phyloP scores from a whole-genome alignment of 2,797 vertebrate genomes.

The Tarsius wallacei region DNA sequence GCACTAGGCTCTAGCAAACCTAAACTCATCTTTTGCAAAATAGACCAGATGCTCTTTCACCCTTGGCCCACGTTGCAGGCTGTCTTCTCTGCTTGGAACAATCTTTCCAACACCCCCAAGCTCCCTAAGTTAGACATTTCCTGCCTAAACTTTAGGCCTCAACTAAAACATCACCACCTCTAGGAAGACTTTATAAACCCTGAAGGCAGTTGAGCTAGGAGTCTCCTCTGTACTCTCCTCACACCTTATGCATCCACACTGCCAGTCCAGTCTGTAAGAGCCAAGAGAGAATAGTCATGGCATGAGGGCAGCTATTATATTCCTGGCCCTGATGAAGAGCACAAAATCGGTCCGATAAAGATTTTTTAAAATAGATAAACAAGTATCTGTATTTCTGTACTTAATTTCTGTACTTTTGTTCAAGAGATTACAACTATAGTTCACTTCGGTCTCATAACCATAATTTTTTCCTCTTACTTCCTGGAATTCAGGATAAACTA shows the following conservation, averaged over 20 bases:
- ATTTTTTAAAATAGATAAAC: neutral
- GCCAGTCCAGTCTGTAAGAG: neutral
- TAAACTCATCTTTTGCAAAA: constrained; percentile 14
- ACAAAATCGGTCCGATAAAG: neutral
- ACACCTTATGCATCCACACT: too few species aligned
- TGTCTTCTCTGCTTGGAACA: constrained; percentile 50
- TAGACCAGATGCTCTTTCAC: neutral
- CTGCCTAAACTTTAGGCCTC: constrained; percentile 42
- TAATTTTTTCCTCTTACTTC: neutral
- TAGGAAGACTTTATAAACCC: neutral
- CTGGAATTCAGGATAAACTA: constrained; percentile 29
- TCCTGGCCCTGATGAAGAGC: neutral
- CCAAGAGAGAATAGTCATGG: neutral
- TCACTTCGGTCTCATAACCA: neutral
- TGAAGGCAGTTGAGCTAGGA: neutral
- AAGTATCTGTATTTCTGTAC: neutral
- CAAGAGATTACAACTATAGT: neutral
- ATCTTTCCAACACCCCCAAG: neutral
- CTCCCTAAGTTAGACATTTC: neutral
- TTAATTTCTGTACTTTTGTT: neutral
- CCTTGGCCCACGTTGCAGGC: neutral
- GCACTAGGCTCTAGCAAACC: neutral
- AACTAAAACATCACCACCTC: neutral
- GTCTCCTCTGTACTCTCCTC: neutral
- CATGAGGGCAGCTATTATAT: neutral